Evolutionary conservation across 2,113 vertebrate species (phyloP).

Genomic region (Formicarius rufipectus): DNA sequence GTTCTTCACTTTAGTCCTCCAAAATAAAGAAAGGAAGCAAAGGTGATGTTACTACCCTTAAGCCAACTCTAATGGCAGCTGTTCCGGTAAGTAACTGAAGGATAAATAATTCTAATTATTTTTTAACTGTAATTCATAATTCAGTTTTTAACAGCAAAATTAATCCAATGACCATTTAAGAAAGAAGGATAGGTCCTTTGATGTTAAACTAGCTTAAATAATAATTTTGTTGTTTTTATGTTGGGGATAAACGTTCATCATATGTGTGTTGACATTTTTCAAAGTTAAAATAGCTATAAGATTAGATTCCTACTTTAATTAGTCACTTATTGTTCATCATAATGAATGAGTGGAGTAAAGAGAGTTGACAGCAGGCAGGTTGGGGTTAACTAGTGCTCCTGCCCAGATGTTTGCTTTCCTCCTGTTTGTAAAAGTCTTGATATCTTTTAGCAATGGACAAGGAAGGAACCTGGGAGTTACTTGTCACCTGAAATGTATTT

Average conservation of each 20-base stretch:
- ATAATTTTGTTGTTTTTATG: not conserved
- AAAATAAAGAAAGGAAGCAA: conserved; percentile 98
- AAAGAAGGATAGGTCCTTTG: not conserved
- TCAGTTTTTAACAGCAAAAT: not conserved
- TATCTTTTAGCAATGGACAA: not conserved
- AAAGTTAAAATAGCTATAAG: not conserved
- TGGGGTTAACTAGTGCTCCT: not conserved
- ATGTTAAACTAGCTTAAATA: not conserved
- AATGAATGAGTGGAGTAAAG: not conserved
- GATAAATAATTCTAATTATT: not conserved
- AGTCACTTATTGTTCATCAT: not conserved
- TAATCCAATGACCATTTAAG: not conserved
- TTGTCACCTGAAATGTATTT: not conserved
- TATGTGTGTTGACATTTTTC: not conserved
- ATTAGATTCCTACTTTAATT: not conserved
- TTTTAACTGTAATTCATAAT: not conserved
- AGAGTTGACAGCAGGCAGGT: not conserved
- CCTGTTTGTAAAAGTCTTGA: not conserved
- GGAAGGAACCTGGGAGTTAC: not conserved
- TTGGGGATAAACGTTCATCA: not conserved
- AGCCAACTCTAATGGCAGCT: conserved; percentile 93
- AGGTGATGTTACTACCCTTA: conserved; percentile 87
- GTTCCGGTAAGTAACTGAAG: conserved; percentile 85
- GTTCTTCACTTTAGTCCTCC: conserved; percentile 82
- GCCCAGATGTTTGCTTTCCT: not conserved